Evolutionary conservation across 2,113 vertebrate species (phyloP).

Genomic region (Arothron firmamentum): DNA sequence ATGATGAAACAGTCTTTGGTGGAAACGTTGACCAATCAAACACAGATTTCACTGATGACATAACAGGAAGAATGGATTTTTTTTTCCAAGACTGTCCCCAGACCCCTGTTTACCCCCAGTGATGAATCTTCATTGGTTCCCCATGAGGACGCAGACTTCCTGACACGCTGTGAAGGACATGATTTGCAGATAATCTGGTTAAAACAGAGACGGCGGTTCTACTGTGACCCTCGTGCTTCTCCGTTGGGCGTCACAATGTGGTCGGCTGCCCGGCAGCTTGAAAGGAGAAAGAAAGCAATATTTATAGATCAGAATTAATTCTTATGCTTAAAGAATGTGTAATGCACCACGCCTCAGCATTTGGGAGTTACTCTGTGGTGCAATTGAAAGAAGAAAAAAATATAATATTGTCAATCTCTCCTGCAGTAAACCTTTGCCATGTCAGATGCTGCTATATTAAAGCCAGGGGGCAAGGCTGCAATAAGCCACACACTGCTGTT

Average conservation of each 20-base stretch:
- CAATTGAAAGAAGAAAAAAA: conserved; percentile 10
- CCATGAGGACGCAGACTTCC: conserved; percentile 63
- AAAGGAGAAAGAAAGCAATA: conserved; percentile 16
- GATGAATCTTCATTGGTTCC: conserved; percentile 48
- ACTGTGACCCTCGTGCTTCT: conserved; percentile 54
- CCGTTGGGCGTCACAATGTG: conserved; percentile 82
- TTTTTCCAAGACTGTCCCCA: conserved; percentile 3
- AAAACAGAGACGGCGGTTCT: conserved; percentile 50
- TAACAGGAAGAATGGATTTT: conserved; percentile 32
- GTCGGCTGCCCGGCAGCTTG: conserved; percentile 95
- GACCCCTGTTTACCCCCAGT: conserved; percentile 24
- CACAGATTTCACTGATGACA: conserved; percentile 55
- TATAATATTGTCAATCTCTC: not conserved
- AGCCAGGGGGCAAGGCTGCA: conserved; percentile 21
- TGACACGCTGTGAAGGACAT: conserved; percentile 46
- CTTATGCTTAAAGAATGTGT: not conserved
- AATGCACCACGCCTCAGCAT: too few species aligned
- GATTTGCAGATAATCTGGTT: conserved; percentile 56
- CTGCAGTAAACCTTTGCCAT: not conserved
- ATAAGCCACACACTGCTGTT: conserved; percentile 12
- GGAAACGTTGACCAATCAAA: conserved; percentile 39
- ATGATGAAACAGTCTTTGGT: conserved; percentile 37
- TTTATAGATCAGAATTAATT: conserved; percentile 9
- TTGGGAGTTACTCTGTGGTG: not conserved
- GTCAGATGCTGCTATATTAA: conserved; percentile 37